phyloP scores from a whole-genome alignment of 1,140 invertebrate species.

The Meteorus sp. region DNA sequence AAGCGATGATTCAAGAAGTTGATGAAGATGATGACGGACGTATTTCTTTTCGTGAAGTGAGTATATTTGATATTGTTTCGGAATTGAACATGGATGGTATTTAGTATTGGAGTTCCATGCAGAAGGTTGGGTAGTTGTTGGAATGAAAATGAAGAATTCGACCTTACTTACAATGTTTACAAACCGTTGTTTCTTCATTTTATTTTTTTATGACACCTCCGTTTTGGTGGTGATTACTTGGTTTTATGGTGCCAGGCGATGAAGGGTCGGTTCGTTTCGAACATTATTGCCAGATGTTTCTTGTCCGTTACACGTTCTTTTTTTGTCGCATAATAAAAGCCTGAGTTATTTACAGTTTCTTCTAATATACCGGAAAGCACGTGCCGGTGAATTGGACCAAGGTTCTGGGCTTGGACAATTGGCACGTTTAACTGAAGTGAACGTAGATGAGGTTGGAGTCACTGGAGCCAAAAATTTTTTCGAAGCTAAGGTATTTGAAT shows the following conservation, averaged over 20 bases:
- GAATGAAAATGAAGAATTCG: no score
- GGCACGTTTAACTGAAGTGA: slow-evolving; percentile 81
- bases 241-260: no score
- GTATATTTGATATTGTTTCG: no score
- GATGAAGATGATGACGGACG: slow-evolving; percentile 89
- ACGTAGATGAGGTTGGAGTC: slow-evolving; percentile 87
- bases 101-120: no score
- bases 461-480: slow-evolving; percentile 89
- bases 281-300: background rate
- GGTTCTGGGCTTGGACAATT: slow-evolving; percentile 82
- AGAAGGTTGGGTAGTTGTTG: no score
- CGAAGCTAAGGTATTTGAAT: slow-evolving; percentile 78
- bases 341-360: slow-evolving; percentile 66
- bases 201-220: no score
- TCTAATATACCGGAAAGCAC: slow-evolving; percentile 85
- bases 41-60: slow-evolving; percentile 87
- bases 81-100: no score
- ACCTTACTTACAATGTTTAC: no score
- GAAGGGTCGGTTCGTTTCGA: no score
- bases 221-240: no score
- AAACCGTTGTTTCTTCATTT: no score
- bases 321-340: background rate
- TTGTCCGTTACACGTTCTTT: background rate
- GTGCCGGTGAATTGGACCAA: slow-evolving; percentile 77
- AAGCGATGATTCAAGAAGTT: slow-evolving; percentile 92